Evolutionary conservation across 1,140 invertebrate genomes (phyloP).

Genomic region (Galendromus occidentalis): DNA sequence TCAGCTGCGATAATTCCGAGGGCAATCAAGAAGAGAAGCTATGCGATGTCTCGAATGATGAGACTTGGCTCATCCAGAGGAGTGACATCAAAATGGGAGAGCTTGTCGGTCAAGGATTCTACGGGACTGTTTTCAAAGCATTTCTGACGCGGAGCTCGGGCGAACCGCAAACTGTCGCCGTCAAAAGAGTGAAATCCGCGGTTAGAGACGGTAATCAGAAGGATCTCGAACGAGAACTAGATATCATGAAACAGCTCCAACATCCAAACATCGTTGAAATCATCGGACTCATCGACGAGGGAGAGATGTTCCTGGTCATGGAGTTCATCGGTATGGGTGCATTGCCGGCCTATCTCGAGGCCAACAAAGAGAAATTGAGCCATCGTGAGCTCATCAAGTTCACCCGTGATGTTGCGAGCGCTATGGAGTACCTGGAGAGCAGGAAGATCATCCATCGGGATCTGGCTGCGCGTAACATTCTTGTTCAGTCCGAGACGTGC

Average conservation of each 20-base stretch:
- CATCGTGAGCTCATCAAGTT: conserved; percentile 45
- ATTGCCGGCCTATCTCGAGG: conserved; percentile 48
- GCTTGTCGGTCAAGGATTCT: conserved; percentile 37
- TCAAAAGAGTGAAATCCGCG: conserved; percentile 43
- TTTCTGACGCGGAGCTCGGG: conserved; percentile 34
- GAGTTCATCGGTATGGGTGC: conserved; percentile 63
- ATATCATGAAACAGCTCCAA: conserved; percentile 53
- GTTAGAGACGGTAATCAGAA: conserved; percentile 14
- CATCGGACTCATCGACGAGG: conserved; percentile 51
- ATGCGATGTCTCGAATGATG: neutral
- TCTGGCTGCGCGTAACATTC: conserved; percentile 51
- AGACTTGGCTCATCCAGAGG: conserved; percentile 13
- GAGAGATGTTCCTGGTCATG: conserved; percentile 60
- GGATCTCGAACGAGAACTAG: conserved; percentile 41
- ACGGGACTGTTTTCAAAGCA: conserved; percentile 47
- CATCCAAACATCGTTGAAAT: conserved; percentile 73
- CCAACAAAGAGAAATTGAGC: conserved; percentile 24
- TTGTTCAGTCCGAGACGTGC: conserved; percentile 51
- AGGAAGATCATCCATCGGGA: conserved; percentile 69
- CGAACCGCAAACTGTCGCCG: conserved; percentile 34
- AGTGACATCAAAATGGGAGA: conserved; percentile 1
- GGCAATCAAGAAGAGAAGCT: neutral
- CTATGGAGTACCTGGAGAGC: conserved; percentile 64
- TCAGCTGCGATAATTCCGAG: no score
- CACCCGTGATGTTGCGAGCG: conserved; percentile 55